Evolutionary conservation across 2,113 vertebrate genomes (phyloP), one percentile per base, ranked within the genome.

Genomic region (Clarias macrocephalus): DNA sequence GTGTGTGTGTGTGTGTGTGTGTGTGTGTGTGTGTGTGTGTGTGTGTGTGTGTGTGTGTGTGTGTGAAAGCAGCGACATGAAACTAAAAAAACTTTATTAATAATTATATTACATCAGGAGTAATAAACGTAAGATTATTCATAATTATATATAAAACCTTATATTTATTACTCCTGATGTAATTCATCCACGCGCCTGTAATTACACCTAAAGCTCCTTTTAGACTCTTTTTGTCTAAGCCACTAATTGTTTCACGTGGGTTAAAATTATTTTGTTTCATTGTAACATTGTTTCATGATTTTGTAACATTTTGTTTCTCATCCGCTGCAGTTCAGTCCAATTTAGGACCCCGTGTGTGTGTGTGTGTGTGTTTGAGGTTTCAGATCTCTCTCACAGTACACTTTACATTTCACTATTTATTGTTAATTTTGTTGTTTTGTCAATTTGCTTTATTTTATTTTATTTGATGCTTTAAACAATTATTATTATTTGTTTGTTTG

Each of bases 1-100:
- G 88, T 65, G 73, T 12, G 28, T 80, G 57, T 80, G 54, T 28
- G 77, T 57, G 25, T 80, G 75, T 79, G 77, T 80, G 77, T 57
- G 52, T 28, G n/a, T 54, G 42, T 77, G 19, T 77, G 42, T 75
- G 72, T 75, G 65, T 66, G 63, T 68, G n/a, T 68, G 65, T 30
- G 65, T 15, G 65, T 68, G 65, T 16, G n/a, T 68, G 28, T 30
- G 66, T 5, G 65, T 30, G 65, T 16, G 65, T 30, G 65, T 16
- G 63, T 23, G 21, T 9, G 62, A 63, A 13, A 68, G 10, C 48
- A 48, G 48, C 48, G 48, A 48, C 48, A 48, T 48, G 48, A 48
- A 48, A 48, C 48, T 48, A 8, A 48, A 8, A 48, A 48, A 48
- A 48, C 48, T 48, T 48, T 48, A 48, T 48, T 48, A 48, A 48